Evolutionary conservation across 2,888 invertebrate genomes (phyloP).

Genomic region (Aspidiotus rigidus): DNA sequence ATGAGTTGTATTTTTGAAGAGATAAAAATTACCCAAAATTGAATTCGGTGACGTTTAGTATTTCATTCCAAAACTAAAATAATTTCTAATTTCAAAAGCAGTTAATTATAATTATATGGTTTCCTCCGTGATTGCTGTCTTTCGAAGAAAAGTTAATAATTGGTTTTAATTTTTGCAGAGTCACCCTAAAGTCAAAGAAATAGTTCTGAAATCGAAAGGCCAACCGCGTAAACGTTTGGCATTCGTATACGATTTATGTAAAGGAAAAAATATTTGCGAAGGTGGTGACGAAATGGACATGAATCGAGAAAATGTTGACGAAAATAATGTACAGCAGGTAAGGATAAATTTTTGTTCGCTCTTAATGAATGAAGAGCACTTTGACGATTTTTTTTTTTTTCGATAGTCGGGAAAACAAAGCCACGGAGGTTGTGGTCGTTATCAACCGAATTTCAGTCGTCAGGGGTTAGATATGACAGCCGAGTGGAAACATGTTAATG

Average conservation of each 20-base stretch:
- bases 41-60: too few relatives aligned
- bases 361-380: neutral
- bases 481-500: conserved; percentile 98
- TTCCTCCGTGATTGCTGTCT: too few relatives aligned
- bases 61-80: too few relatives aligned
- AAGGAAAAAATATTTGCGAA: conserved; percentile 95
- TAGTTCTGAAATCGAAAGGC: conserved; percentile 91
- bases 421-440: conserved; percentile 96
- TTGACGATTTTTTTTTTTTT: conserved; percentile 12
- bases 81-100: too few relatives aligned
- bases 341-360: neutral
- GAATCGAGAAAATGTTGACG: conserved; percentile 51
- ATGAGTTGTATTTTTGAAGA: too few relatives aligned
- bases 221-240: conserved; percentile 89
- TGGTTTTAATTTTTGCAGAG: conserved; percentile 49
- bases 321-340: conserved; percentile 39
- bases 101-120: too few relatives aligned
- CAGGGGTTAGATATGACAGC: conserved; percentile 87
- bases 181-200: conserved; percentile 86
- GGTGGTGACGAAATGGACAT: conserved; percentile 97
- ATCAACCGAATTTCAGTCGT: conserved; percentile 86
- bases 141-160: neutral
- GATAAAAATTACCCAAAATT: too few relatives aligned
- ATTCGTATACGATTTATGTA: conserved; percentile 95
- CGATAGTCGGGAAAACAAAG: conserved; percentile 51